Conservation (phyloP, 2,797 vertebrate genomes). For the Masticophis lateralis region DNA sequence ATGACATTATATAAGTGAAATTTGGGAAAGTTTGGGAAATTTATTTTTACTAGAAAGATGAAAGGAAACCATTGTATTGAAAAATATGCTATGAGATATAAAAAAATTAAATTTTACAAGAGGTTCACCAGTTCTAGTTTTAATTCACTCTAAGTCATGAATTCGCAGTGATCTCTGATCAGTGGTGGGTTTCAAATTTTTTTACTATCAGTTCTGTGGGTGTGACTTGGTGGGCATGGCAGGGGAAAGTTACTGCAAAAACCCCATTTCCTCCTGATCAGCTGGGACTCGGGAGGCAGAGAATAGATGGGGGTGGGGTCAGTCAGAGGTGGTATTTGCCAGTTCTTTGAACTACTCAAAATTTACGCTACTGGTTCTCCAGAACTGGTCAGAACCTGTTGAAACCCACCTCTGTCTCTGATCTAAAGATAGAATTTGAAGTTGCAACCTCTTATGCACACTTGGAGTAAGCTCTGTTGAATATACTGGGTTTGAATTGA, state of each 20-base stretch:
- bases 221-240: no score
- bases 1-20: background rate
- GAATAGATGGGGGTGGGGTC: no score
- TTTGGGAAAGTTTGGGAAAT: slow-evolving; percentile 14
- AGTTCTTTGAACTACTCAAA: no score
- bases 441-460: background rate
- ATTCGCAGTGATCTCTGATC: background rate
- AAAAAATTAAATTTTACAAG: background rate
- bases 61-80: background rate
- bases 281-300: no score
- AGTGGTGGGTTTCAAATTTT: no score
- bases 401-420: no score
- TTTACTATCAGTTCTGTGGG: no score
- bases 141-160: background rate
- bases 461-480: background rate
- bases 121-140: background rate
- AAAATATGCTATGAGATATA: slow-evolving; percentile 4
- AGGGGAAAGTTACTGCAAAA: no score
- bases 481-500: background rate
- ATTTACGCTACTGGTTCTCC: no score
- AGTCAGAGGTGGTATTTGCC: no score
- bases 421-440: background rate
- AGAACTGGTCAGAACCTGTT: no score
- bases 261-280: no score
- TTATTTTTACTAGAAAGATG: background rate